Evolutionary conservation across 2,797 vertebrate species (phyloP), one percentile per base, ranked within the genome.

Genomic region (Mallotus villosus): DNA sequence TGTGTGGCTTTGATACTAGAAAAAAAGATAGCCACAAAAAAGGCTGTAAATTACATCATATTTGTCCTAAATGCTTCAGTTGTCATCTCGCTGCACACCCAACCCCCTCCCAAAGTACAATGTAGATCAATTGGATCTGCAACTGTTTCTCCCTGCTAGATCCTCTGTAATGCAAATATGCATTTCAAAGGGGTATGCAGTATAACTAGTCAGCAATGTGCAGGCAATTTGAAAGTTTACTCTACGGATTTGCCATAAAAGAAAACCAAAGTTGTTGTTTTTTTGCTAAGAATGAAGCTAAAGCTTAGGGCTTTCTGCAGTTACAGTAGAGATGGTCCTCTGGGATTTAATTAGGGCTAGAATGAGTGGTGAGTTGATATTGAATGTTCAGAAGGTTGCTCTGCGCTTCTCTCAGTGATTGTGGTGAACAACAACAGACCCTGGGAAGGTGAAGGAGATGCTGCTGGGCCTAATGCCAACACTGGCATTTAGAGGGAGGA

Each of bases 281-380:
- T 37, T 7, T 2, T 51, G 5, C 17, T 11, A 22, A 25, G 61
- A 24, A 70, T 61, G 29, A 16, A 37, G 57, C 51, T 60, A 12
- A 58, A 61, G 60, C 60, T 67, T 4, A 32, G 63, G 62, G 21
- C 27, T 24, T 17, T 22, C 62, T 29, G 21, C 34, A 55, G 49
- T 16, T 59, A 32, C 29, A 46, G 24, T 17, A 2, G n/a, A 14
- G n/a, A 34, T 24, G 66, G 58, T 41, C 64, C 32, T 32, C 27
- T 27, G 57, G 72, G 76, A 69, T 67, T 70, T 34, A 77, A 67
- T 78, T 72, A 70, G 11, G 53, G 53, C 63, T 19, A 14, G 19
- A 67, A 22, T 68, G n/a, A 46, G 22, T 8, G 14, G 12, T 9
- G n/a, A n/a, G 22, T 73, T 49, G 57, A 71, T 78, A 49, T 63